Percentiles rank a stretch among this genome's conserved stretches.
phyloP scores from a whole-genome alignment of 2,888 invertebrate species.

The Clunio marinus region DNA sequence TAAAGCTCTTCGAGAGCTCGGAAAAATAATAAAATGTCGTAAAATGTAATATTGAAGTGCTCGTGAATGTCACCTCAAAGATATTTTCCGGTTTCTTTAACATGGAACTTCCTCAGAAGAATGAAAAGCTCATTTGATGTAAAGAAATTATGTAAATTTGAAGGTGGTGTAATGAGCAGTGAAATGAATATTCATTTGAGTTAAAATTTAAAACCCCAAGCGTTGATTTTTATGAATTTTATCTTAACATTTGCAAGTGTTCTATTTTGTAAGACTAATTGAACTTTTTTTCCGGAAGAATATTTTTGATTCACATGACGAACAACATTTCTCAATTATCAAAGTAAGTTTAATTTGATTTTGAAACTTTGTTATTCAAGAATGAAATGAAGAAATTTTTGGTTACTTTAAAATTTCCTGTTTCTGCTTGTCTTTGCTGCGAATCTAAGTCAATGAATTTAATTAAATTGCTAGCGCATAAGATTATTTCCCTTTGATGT shows the following conservation, averaged over 20 bases:
- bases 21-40: too few species aligned
- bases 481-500: background rate
- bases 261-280: background rate
- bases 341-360: background rate
- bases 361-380: background rate
- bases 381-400: background rate
- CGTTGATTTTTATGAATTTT: background rate
- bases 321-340: background rate
- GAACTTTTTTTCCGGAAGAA: background rate
- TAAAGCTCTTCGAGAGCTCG: too few species aligned
- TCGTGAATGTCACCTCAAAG: too few species aligned
- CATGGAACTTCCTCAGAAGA: background rate
- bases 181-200: slow-evolving; percentile 1
- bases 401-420: background rate
- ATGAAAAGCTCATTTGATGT: too few species aligned
- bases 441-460: background rate
- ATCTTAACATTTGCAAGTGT: background rate
- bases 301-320: background rate
- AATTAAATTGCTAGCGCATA: background rate
- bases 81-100: too few species aligned
- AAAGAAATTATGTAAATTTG: background rate
- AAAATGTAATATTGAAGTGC: too few species aligned
- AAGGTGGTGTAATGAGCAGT: background rate
- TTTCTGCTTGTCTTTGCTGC: background rate
- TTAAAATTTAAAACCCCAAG: background rate